Conservation (phyloP, 2,797 vertebrate species). For the Coreius guichenoti region DNA sequence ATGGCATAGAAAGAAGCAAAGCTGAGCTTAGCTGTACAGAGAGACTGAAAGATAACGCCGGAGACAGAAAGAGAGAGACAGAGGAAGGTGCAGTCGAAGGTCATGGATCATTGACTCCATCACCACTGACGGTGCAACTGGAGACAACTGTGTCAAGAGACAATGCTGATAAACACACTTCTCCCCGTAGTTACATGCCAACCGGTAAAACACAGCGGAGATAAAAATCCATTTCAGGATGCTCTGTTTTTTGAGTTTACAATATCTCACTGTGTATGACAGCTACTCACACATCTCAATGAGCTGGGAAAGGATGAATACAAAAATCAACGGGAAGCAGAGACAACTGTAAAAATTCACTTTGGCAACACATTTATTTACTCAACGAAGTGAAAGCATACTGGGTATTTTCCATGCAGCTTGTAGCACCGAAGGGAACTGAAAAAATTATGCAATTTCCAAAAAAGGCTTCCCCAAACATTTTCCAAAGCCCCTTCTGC, state of each 20-base stretch:
- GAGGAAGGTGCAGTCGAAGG: conserved; percentile 53
- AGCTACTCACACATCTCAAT: conserved; percentile 14
- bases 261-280: conserved; percentile 33
- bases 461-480: conserved; percentile 8
- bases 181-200: conserved; percentile 19
- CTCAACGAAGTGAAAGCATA: not conserved
- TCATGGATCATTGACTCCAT: conserved; percentile 52
- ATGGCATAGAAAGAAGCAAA: conserved; percentile 32
- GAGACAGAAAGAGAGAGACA: conserved; percentile 5
- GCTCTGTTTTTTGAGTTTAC: conserved; percentile 27
- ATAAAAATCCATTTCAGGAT: conserved; percentile 28
- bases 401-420: not conserved
- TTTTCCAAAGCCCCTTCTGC: conserved; percentile 7
- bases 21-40: conserved; percentile 12
- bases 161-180: conserved; percentile 52
- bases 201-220: conserved; percentile 1
- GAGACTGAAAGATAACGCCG: conserved; percentile 16
- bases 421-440: conserved; percentile 7
- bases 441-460: not conserved
- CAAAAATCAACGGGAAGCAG: conserved; percentile 1
- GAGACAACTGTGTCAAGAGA: conserved; percentile 47
- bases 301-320: conserved; percentile 7
- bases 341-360: conserved; percentile 19
- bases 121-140: conserved; percentile 32
- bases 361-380: not conserved